Base-by-base conservation (phyloP, 1,140 invertebrate genomes). In the Steinernema feltiae region DNA sequence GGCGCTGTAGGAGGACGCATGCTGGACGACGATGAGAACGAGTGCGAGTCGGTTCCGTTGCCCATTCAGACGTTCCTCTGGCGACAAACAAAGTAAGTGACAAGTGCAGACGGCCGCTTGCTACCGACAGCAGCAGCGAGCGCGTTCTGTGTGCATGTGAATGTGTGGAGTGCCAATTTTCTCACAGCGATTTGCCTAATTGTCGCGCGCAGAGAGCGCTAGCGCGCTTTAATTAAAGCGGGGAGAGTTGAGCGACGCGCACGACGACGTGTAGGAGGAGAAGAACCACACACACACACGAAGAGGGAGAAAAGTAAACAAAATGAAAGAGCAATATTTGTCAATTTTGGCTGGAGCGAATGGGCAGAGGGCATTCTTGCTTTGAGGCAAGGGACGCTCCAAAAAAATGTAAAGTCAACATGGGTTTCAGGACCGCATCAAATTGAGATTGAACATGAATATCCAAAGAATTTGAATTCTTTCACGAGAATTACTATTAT, bases 11-110 rank as follows among this genome's bases (percentile, higher is more conserved):
- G n/a, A n/a, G 31, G 78, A 75, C 30, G 83, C 82, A 53, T 63
- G 53, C 53, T 63, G 53, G 81, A 83, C 48, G 83, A 84, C 30
- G 74, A 69, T 30, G 76, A 76, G 35, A 77, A 48, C 30, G 81
- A 84, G 71, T 81, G 84, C 69, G 85, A 88, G 71, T 90, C 92
- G 75, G 89, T 98, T 78, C 96, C 96, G n/a, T 92, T 97, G 78
- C 94, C 95, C 1, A 94, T 98, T 77, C 96, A 98, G 87, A 93
- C 94, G 78, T 98, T 97, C 89, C 90, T 98, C 76, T 98, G 96
- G 96, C 91, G 93, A 83, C 94, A 97, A 89, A 93, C 94, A 78
- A 93, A 94, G 90, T 93, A 87, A 86, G 81, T 77, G 75, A 63
- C 48, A 77, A 27, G 35, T 41, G 35, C 7, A 41, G 35, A n/a